phyloP scores from a whole-genome alignment of 2,888 invertebrate species.

The Melanchra persicariae region DNA sequence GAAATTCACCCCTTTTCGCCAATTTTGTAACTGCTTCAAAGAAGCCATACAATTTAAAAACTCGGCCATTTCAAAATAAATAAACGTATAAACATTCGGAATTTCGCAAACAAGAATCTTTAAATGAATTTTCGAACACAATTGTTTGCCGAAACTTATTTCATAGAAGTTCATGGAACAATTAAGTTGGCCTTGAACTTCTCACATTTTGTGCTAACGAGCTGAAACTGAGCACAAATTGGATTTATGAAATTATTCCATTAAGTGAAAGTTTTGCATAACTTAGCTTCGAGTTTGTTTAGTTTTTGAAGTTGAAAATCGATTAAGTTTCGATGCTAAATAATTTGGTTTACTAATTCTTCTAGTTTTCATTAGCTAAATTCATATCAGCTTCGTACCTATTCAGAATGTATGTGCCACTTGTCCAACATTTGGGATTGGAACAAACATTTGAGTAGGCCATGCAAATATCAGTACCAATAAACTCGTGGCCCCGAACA shows the following conservation, averaged over 20 bases:
- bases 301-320: constrained; percentile 52
- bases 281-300: constrained; percentile 52
- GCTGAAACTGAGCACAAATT: constrained; percentile 59
- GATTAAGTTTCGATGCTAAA: constrained; percentile 49
- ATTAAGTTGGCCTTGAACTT: constrained; percentile 48
- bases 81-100: constrained; percentile 7
- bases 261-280: constrained; percentile 54
- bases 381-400: not conserved
- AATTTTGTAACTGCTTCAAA: constrained; percentile 23
- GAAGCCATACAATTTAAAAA: constrained; percentile 42
- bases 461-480: constrained; percentile 51
- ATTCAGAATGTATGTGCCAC: not conserved
- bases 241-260: constrained; percentile 65
- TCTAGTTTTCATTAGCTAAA: constrained; percentile 15
- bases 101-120: constrained; percentile 47
- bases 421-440: constrained; percentile 25
- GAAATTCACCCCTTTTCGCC: not conserved
- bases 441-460: constrained; percentile 39
- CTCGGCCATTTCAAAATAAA: constrained; percentile 13
- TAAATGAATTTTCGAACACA: constrained; percentile 53
- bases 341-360: constrained; percentile 28
- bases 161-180: constrained; percentile 51
- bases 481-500: constrained; percentile 45
- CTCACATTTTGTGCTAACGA: constrained; percentile 59
- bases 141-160: constrained; percentile 54